Base-by-base conservation (phyloP, 2,797 vertebrate genomes). In the Leptodactylus fallax region DNA sequence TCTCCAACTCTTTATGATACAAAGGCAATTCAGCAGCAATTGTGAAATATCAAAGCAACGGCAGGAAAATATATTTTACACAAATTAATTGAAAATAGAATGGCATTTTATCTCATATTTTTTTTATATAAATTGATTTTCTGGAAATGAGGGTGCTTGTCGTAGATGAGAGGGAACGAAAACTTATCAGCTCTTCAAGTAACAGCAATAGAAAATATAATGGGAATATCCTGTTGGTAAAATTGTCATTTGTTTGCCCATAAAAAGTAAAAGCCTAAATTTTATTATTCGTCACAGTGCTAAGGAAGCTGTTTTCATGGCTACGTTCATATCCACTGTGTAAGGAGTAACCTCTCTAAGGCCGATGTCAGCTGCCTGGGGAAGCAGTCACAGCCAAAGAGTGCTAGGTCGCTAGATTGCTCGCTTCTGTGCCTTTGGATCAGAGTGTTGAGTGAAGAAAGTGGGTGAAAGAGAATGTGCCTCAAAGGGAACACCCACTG, bases 1-100 rank as follows among this genome's bases (percentile, higher is more conserved):
- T 91, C 9, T 90, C 91, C 88, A 91, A 69, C 90, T 90, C 19
- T 83, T 53, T 67, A 53, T 81, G 69, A 81, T 85, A 88, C 76
- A 85, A 85, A 81, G 23, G 49, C 78, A 88, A 85, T 81, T 67
- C 67, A 65, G 58, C 69, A 65, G 56, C 71, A 51, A 71, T 85
- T 81, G 56, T 88, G 78, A 4, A 69, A 81, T 85, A 81, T 85
- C 53, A 88, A 85, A 85, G 69, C 27, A n/a, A 79, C 49, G 69
- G 47, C 76, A 61, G 61, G 16, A 69, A 79, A 88, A 83, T 58
- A 19, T 71, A 78, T 88, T 74, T 65, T 77, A 55, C 25, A 11
- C 65, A 82, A 82, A 82, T 88, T 81, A 85, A 61, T 81, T 80
- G 53, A 21, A 81, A 81, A 85, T 81, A 53, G 53, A 85, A 61